These are phyloP conservation scores for Coenobita brevimanus DNA, from an alignment of 1,140 invertebrate species.

Conservation along the genomic window DNA sequence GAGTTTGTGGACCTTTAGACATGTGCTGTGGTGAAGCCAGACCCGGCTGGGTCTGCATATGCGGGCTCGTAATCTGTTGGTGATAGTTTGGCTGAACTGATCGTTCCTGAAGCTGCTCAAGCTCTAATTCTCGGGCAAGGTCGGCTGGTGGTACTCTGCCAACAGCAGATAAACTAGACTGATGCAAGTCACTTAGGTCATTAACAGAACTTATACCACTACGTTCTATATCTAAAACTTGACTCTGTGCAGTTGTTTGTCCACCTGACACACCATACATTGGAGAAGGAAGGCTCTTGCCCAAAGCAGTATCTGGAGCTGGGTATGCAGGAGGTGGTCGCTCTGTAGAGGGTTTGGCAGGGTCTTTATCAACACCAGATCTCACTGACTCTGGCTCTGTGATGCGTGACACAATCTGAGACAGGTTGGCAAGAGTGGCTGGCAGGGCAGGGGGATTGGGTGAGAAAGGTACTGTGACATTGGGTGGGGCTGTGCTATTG, in stretches of 20 bases:
- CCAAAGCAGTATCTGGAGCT: slow-evolving; percentile 54
- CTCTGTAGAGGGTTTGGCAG: slow-evolving; percentile 43
- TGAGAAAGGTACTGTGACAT: slow-evolving; percentile 55
- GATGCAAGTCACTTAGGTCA: slow-evolving; percentile 60
- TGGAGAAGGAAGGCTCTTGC: slow-evolving; percentile 51
- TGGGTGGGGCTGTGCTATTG: slow-evolving; percentile 39
- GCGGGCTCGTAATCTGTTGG: slow-evolving; percentile 67
- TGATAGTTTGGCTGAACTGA: slow-evolving; percentile 62
- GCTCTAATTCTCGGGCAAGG: slow-evolving; percentile 41
- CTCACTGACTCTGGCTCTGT: slow-evolving; percentile 76
- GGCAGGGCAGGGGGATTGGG: slow-evolving; percentile 69
- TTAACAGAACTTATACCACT: slow-evolving; percentile 57
- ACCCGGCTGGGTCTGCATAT: slow-evolving; percentile 64
- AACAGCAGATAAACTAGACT: slow-evolving; percentile 40
- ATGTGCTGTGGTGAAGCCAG: slow-evolving; percentile 54
- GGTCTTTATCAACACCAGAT: slow-evolving; percentile 44
- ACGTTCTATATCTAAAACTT: slow-evolving; percentile 54
- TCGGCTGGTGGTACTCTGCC: slow-evolving; percentile 48
- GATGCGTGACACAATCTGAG: slow-evolving; percentile 79
- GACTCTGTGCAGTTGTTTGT: slow-evolving; percentile 45
- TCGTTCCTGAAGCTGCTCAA: slow-evolving; percentile 55
- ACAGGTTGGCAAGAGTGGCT: slow-evolving; percentile 76
- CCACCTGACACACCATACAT: slow-evolving; percentile 50
- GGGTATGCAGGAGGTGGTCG: slow-evolving; percentile 41
- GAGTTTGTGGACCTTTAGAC: slow-evolving; percentile 51